Evolutionary conservation across 2,888 invertebrate genomes (phyloP), one percentile per base, ranked within the genome.

Genomic region (Physocephala rufipes): DNA sequence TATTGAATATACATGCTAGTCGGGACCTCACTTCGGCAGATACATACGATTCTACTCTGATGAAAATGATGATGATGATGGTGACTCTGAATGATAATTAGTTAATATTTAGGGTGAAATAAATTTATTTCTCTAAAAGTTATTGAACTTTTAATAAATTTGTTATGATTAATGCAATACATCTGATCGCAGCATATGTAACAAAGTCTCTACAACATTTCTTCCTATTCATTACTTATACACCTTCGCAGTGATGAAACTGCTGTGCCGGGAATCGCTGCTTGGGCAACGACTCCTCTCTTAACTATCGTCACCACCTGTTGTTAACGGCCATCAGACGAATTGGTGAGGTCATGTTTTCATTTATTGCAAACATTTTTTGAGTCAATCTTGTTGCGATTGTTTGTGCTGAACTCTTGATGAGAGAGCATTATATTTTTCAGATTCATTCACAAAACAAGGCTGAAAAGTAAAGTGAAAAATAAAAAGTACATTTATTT

Each of bases 271-370:
- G 51, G 61, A 70, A 49, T n/a, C 49, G 16, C 19, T n/a, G 16
- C 49, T n/a, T n/a, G 49, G 12, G 16, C 36, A 4, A 36, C 5
- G 5, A 36, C 9, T 9, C 4, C 5, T 9, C 36, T 36, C 36
- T 7, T 4, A 4, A 36, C 36, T 9, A 36, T 36, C 36, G 36
- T 7, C 36, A 76, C 77, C 77, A 76, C 77, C 77, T 78, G 77
- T 76, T 75, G 77, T 64, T 73, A 75, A 61, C 49, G 65, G 73
- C 74, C 73, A 77, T 77, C 75, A 71, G 51, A 71, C 71, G 73
- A 76, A 76, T n/a, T 76, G 76, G 76, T 71, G 74, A 75, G 77
- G 76, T 77, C 76, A 76, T 78, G 77, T 78, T 58, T 65, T 59
- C 59, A 49, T 49, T 16, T 53, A 28, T 49, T 9, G 70, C 55